These are phyloP conservation scores for Prunella strophiata DNA, from an alignment of 2,797 vertebrate species.

Conservation along the genomic window DNA sequence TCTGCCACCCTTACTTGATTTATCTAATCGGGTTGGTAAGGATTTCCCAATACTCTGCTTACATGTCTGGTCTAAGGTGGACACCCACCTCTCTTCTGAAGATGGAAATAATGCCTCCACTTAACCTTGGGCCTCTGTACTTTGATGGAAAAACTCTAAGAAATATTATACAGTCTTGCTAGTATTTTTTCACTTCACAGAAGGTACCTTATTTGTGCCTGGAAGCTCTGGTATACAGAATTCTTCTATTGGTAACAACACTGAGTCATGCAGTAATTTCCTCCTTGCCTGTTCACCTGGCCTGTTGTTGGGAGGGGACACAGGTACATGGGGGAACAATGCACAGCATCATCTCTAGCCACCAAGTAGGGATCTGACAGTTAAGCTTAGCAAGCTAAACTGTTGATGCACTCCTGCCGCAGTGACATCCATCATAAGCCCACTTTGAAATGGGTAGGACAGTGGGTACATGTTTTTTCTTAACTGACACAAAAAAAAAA, in stretches of 20 bases:
- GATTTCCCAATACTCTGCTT: background rate
- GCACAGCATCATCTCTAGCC: background rate
- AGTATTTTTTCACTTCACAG: background rate
- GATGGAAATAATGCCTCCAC: background rate
- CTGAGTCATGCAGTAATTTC: background rate
- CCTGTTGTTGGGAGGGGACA: background rate
- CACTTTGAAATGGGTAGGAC: background rate
- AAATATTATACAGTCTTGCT: background rate
- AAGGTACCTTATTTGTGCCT: background rate
- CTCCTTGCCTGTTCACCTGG: background rate
- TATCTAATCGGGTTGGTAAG: background rate
- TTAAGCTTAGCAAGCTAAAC: background rate
- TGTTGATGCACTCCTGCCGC: background rate
- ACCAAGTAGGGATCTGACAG: background rate
- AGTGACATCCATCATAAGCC: background rate
- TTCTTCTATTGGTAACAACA: background rate
- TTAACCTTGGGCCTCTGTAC: background rate
- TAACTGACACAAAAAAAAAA: background rate
- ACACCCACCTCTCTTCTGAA: background rate
- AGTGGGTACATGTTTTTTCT: background rate
- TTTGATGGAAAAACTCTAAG: background rate
- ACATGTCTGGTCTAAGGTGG: background rate
- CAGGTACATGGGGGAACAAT: fast-evolving
- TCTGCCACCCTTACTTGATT: background rate
- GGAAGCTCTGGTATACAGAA: background rate